phyloP scores from a whole-genome alignment of 2,113 vertebrate species.

The Melanotaenia duboulayi region DNA sequence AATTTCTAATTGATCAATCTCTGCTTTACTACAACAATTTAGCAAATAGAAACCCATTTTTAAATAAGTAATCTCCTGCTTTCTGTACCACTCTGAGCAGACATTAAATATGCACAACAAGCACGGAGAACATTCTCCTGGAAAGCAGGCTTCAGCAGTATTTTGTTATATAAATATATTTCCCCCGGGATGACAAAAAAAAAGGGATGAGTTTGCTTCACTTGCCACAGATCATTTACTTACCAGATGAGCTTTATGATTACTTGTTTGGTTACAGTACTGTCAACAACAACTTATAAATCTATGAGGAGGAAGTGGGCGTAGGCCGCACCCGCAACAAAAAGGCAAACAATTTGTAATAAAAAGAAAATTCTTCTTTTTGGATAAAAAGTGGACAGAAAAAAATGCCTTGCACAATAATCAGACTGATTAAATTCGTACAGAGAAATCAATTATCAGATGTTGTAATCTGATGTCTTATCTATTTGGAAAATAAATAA shows the following conservation, averaged over 20 bases:
- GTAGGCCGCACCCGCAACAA: background rate
- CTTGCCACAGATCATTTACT: background rate
- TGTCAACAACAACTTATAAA: background rate
- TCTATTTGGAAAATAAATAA: no score
- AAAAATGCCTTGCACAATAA: no score
- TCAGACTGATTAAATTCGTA: no score
- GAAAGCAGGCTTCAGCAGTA: background rate
- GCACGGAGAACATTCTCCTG: background rate
- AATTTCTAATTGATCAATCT: background rate
- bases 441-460: no score
- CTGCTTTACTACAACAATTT: background rate
- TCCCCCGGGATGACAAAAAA: no score
- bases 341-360: background rate
- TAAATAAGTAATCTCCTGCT: no score
- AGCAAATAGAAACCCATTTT: background rate
- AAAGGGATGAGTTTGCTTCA: background rate
- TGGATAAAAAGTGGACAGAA: background rate
- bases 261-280: no score
- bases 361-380: background rate
- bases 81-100: background rate
- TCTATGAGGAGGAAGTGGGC: background rate
- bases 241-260: background rate
- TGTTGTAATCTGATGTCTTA: no score
- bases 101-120: background rate
- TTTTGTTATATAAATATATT: no score